Percentiles rank a stretch among this genome's conserved stretches.
These are phyloP conservation scores for Ginglymostoma cirratum DNA, from an alignment of 2,113 vertebrate species.

Conservation along the genomic window DNA sequence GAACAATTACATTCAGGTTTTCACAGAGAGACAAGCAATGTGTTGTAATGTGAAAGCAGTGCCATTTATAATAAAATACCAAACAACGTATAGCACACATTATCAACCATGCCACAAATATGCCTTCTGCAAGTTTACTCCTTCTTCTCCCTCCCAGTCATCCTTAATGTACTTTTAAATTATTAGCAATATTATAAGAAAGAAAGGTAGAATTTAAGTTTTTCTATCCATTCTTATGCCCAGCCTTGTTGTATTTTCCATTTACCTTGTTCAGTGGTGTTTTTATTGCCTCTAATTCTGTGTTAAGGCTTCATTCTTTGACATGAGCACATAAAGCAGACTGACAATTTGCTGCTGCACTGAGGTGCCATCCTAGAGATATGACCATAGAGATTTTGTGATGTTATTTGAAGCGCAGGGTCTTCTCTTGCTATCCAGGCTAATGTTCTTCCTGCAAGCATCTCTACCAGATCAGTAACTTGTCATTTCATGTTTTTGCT, in stretches of 20 bases:
- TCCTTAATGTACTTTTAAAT: not conserved
- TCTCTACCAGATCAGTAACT: not conserved
- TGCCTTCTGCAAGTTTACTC: too few relatives aligned
- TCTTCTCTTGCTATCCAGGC: not conserved
- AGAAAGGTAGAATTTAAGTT: not conserved
- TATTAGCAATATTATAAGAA: not conserved
- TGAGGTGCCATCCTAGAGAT: not conserved
- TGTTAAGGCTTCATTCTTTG: not conserved
- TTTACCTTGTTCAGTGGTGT: too few relatives aligned
- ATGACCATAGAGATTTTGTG: not conserved
- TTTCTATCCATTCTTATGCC: not conserved
- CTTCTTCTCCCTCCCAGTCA: too few relatives aligned
- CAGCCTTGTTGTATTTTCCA: not conserved
- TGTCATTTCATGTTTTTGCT: not conserved
- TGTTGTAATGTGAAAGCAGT: too few relatives aligned
- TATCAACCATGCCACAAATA: too few relatives aligned
- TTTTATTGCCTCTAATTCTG: not conserved
- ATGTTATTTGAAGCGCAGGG: not conserved
- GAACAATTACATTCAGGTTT: too few relatives aligned
- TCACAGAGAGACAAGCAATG: too few relatives aligned
- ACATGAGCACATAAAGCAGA: not conserved
- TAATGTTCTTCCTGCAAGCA: not conserved
- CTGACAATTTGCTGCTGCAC: not conserved
- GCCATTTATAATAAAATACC: too few relatives aligned
- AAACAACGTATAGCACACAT: too few relatives aligned